Conservation (phyloP, 35 echinoderm and acorn worm genomes). For the Holothuria glaberrima region DNA sequence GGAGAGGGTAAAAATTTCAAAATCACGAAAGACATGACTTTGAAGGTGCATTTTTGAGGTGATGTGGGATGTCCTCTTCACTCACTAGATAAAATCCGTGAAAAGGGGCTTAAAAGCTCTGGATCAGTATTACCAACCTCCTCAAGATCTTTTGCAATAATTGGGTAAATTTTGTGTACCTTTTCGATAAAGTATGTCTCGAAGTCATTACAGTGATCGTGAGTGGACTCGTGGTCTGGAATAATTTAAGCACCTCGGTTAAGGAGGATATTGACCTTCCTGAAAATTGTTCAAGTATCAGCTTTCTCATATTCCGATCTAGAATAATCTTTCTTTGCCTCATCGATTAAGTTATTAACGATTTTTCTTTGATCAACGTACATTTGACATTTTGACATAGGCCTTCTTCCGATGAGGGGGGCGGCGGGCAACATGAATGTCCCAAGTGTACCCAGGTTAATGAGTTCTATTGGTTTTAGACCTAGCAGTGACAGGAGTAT, state of each 20-base stretch:
- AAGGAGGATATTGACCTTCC: slow-evolving; percentile 25
- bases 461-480: too few species aligned
- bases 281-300: slow-evolving; percentile 17
- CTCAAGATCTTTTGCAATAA: background rate
- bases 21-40: slow-evolving; percentile 62
- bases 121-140: background rate
- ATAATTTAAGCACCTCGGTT: slow-evolving; percentile 18
- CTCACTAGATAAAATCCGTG: background rate
- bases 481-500: too few species aligned
- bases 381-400: too few species aligned
- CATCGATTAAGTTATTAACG: slow-evolving; percentile 60
- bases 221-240: slow-evolving; percentile 3
- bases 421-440: too few species aligned
- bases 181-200: slow-evolving; percentile 24
- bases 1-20: too few species aligned
- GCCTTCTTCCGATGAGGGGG: too few species aligned
- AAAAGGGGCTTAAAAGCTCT: background rate
- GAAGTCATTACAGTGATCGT: slow-evolving; percentile 29
- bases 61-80: background rate
- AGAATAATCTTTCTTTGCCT: slow-evolving; percentile 43
- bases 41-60: slow-evolving; percentile 24
- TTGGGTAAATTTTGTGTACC: slow-evolving; percentile 1
- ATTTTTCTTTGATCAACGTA: slow-evolving; percentile 51
- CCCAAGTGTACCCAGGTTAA: too few species aligned
- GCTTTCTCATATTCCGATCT: background rate